These are phyloP conservation scores for Wiebesia pumilae DNA, from an alignment of 1,140 invertebrate species.

Conservation along the genomic window DNA sequence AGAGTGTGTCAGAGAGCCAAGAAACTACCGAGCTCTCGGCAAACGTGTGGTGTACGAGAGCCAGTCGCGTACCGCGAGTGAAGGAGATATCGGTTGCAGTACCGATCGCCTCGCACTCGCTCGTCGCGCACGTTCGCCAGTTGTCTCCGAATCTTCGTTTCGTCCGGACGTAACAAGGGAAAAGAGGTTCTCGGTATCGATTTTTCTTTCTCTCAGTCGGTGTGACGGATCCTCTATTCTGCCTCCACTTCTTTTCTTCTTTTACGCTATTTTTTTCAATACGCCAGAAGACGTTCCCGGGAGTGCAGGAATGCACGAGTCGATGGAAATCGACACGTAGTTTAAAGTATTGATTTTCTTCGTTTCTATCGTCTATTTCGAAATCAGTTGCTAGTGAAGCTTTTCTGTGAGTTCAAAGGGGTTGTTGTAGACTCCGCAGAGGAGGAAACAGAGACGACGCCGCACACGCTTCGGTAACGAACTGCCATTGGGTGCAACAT, in stretches of 20 bases:
- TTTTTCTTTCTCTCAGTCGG: background rate
- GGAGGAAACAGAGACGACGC: background rate
- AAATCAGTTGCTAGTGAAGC: constrained; percentile 16
- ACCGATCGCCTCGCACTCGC: constrained; percentile 16
- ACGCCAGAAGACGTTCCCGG: background rate
- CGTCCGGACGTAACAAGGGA: constrained; percentile 48
- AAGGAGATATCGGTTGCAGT: background rate
- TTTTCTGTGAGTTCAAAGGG: constrained; percentile 28
- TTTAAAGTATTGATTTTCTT: too few relatives aligned
- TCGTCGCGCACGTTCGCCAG: constrained; percentile 57
- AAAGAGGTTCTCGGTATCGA: background rate
- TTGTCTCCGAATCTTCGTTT: constrained; percentile 71
- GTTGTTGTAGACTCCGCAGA: constrained; percentile 18
- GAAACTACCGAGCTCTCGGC: constrained; percentile 32
- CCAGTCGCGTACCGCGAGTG: constrained; percentile 25
- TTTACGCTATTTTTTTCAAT: too few relatives aligned
- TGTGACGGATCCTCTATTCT: background rate
- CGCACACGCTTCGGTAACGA: constrained; percentile 22
- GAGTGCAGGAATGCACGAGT: too few relatives aligned
- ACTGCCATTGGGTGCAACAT: constrained; percentile 3
- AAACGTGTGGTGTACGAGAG: constrained; percentile 17
- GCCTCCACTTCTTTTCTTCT: background rate
- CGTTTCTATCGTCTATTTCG: background rate
- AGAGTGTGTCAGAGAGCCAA: constrained; percentile 37
- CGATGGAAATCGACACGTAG: too few relatives aligned